Base-by-base conservation (phyloP, 2,888 invertebrate genomes). In the Drosophila rellima region DNA sequence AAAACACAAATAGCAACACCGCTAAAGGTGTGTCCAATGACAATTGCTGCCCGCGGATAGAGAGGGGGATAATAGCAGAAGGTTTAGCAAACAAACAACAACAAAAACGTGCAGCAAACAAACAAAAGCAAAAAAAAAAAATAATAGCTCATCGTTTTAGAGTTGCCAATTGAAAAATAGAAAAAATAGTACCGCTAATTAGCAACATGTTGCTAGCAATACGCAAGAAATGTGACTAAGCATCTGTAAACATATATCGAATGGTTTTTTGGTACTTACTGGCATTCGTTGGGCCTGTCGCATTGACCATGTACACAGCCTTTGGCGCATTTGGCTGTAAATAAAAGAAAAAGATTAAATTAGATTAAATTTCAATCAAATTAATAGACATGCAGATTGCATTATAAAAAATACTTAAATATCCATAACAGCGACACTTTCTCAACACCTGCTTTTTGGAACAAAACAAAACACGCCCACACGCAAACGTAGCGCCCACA, bases 271-370 rank as follows among this genome's bases (percentile, higher is more conserved):
- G 48, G 78, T 91, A 98, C 98, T 98, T 95, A 98, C 98, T 95
- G 95, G 97, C 99, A 99, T 94, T 98, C 97, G 94, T 97, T 96
- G 91, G 99, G 98, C 93, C 95, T 95, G 92, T 94, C 95, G 94
- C 98, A 99, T 94, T 95, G 95, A 91, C 98, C 98, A 93, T 98
- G 97, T 92, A 97, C 96, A 94, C 99, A 99, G 93, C 98, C 98
- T 91, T 96, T 95, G 93, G 96, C 94, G 94, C 99, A 99, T 91
- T 96, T 95, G 91, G 98, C 98, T 98, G 59, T 18, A 84, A 88
- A 60, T 35, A 33, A 67, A 23, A 56, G 29, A 67, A 33, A 39
- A 39, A 54, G 17, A 50, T 20, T 6, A 48, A 31, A 40, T 57
- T 23, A 23, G 35, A 18, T 55, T 56, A 26, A 50, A 80, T 69